These are phyloP conservation scores for Nesospiza acunhae DNA, from an alignment of 2,113 vertebrate species.

Conservation along the genomic window DNA sequence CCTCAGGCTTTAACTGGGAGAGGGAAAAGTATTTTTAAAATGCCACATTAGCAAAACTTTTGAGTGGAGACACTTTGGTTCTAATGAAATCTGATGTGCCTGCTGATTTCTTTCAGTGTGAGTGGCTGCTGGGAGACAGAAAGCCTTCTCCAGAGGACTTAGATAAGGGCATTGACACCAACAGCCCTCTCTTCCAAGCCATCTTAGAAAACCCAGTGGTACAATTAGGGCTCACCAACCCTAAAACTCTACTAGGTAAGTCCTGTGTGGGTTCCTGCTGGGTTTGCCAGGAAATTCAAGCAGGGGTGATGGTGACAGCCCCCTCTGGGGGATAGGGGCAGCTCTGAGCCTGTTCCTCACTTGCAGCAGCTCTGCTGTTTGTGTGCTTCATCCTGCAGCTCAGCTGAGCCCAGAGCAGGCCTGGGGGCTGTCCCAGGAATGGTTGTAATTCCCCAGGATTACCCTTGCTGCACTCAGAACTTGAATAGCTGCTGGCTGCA, in stretches of 20 bases:
- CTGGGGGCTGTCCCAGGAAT: conserved; percentile 12
- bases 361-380: background rate
- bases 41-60: background rate
- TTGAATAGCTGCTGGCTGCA: conserved; percentile 15
- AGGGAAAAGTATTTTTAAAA: background rate
- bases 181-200: conserved; percentile 95
- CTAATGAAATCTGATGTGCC: background rate
- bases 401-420: background rate
- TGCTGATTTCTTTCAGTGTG: conserved; percentile 81
- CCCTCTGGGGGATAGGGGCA: background rate
- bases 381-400: background rate
- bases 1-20: background rate
- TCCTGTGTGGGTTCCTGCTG: background rate
- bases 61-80: background rate
- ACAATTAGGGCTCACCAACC: conserved; percentile 94
- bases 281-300: background rate
- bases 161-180: conserved; percentile 92
- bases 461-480: background rate
- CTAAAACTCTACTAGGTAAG: conserved; percentile 93
- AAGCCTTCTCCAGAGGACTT: conserved; percentile 94
- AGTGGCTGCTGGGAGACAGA: conserved; percentile 96
- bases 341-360: background rate
- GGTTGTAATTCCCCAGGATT: background rate
- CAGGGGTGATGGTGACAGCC: background rate
- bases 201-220: conserved; percentile 98